Percentiles rank a stretch among this genome's conserved stretches.
Evolutionary conservation across 2,797 vertebrate genomes (phyloP).

Genomic region (Acanthis flammea): DNA sequence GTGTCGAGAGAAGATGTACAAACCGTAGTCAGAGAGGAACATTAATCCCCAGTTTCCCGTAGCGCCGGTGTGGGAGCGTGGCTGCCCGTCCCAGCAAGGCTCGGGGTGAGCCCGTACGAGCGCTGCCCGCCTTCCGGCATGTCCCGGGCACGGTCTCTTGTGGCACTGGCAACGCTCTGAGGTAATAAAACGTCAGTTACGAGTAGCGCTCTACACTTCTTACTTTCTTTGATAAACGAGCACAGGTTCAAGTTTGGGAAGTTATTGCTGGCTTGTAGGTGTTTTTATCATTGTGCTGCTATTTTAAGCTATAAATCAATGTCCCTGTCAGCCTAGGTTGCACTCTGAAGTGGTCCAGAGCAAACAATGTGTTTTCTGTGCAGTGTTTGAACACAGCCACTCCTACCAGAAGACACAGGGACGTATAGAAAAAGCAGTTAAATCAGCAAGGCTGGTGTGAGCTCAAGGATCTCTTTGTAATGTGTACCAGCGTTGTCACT

Average conservation of each 20-base stretch:
- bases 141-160: fast-evolving
- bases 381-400: neutral
- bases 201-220: fast-evolving
- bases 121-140: neutral
- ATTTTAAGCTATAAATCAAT: neutral
- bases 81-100: neutral
- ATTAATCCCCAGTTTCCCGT: fast-evolving
- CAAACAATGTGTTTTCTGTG: neutral
- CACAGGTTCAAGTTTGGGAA: neutral
- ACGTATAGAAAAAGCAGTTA: fast-evolving
- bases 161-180: fast-evolving
- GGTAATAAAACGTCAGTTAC: neutral
- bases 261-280: neutral
- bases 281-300: neutral
- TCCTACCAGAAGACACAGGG: too few relatives aligned
- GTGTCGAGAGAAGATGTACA: neutral
- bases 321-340: neutral
- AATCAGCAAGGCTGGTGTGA: neutral
- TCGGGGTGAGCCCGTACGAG: fast-evolving
- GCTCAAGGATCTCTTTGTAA: neutral
- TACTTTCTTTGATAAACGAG: neutral
- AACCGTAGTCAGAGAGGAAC: too few relatives aligned
- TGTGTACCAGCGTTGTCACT: fast-evolving
- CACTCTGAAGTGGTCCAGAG: neutral
- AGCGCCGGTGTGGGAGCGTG: fast-evolving